Percentiles rank a stretch among this genome's conserved stretches.
These are phyloP conservation scores for Sycophila sp. DNA, from an alignment of 1,140 invertebrate species.

Conservation along the genomic window DNA sequence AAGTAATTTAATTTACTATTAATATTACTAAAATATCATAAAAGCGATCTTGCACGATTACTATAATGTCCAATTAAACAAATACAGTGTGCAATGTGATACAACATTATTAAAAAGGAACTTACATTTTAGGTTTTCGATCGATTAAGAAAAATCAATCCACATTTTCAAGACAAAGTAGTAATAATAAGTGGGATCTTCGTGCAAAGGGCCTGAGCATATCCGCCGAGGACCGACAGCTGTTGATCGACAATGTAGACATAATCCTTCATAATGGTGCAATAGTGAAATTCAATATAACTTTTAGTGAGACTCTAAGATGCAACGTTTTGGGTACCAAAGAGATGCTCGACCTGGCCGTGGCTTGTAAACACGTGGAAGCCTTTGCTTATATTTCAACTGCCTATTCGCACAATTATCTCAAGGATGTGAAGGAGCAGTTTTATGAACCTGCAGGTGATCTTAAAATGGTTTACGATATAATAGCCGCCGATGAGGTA, in stretches of 20 bases:
- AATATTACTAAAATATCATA: too few relatives aligned
- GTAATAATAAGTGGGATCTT: constrained; percentile 76
- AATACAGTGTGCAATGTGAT: too few relatives aligned
- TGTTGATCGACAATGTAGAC: constrained; percentile 70
- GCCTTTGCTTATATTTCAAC: constrained; percentile 46
- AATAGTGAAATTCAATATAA: constrained; percentile 89
- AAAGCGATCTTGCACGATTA: too few relatives aligned
- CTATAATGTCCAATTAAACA: too few relatives aligned
- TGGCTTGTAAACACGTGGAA: constrained; percentile 67
- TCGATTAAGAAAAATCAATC: constrained; percentile 62
- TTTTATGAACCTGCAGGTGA: constrained; percentile 61
- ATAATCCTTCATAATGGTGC: constrained; percentile 91
- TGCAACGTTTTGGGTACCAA: constrained; percentile 72
- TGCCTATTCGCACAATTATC: constrained; percentile 58
- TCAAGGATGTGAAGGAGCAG: constrained; percentile 66
- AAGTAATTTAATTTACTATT: too few relatives aligned
- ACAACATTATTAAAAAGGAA: too few relatives aligned
- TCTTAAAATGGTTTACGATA: constrained; percentile 59
- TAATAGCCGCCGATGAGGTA: constrained; percentile 47
- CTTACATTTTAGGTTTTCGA: constrained; percentile 75
- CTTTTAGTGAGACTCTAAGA: constrained; percentile 73
- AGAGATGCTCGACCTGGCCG: constrained; percentile 71
- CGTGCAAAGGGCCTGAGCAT: constrained; percentile 75
- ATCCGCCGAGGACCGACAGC: constrained; percentile 69
- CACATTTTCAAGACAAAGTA: constrained; percentile 71